These are phyloP conservation scores for Syritta pipiens DNA, from an alignment of 2,888 invertebrate species.

Conservation along the genomic window DNA sequence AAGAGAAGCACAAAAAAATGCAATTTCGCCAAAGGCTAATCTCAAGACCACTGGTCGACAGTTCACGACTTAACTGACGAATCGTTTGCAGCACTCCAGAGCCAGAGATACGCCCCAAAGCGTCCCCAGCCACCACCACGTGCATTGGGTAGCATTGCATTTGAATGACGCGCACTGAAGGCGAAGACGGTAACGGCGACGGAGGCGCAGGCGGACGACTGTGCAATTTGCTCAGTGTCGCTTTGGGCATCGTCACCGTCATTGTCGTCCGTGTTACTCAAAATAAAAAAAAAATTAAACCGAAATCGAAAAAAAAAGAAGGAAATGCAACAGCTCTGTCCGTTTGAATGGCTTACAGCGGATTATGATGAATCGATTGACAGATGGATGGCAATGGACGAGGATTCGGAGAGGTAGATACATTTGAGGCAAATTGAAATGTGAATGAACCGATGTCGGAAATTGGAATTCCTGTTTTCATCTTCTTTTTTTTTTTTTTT, in stretches of 20 bases:
- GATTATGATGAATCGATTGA: conserved; percentile 18
- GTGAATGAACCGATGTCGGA: background rate
- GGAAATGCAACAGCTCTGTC: background rate
- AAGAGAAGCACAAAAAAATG: background rate
- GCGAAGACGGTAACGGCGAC: too few species aligned
- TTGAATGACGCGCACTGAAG: too few species aligned
- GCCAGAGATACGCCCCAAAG: too few species aligned
- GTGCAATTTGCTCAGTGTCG: conserved; percentile 5
- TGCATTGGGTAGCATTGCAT: conserved; percentile 11
- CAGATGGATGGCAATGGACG: background rate
- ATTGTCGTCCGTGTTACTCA: background rate
- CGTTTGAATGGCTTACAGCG: background rate
- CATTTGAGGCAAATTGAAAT: background rate
- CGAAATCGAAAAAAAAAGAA: too few species aligned
- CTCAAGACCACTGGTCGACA: background rate
- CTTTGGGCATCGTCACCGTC: conserved; percentile 4
- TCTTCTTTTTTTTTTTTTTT: background rate
- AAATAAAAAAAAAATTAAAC: background rate
- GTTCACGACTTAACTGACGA: conserved; percentile 1
- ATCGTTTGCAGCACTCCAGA: background rate
- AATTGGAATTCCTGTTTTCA: too few species aligned
- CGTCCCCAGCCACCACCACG: too few species aligned
- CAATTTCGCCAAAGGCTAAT: background rate
- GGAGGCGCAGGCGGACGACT: conserved; percentile 1
- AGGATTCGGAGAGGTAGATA: background rate